These are phyloP conservation scores for Caenorhabditis elegans DNA, from an alignment of 1,140 invertebrate species.

Conservation along the genomic window WBcel235 BX284604.4:4360001-4360500, in stretches of 20 bases:
- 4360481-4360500: not conserved
- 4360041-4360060: not conserved
- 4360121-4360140: not conserved
- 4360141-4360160: not conserved
- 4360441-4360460: not conserved
- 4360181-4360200: slow-evolving; percentile 24
- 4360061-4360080: no score
- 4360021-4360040: not conserved
- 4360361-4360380: slow-evolving; percentile 6
- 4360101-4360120: not conserved
- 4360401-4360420: slow-evolving; percentile 1
- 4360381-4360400: not conserved
- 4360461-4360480: slow-evolving; percentile 1
- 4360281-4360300: slow-evolving; percentile 22
- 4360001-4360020: not conserved
- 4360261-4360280: not conserved
- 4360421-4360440: not conserved
- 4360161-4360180: slow-evolving; percentile 34
- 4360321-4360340: not conserved
- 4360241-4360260: not conserved
- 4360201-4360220: slow-evolving; percentile 16
- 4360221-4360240: not conserved
- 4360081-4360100: no score
- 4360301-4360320: not conserved
- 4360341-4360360: not conserved